Conservation (phyloP, 2,888 invertebrate genomes). For the Pseudolycoriella hygida region DNA sequence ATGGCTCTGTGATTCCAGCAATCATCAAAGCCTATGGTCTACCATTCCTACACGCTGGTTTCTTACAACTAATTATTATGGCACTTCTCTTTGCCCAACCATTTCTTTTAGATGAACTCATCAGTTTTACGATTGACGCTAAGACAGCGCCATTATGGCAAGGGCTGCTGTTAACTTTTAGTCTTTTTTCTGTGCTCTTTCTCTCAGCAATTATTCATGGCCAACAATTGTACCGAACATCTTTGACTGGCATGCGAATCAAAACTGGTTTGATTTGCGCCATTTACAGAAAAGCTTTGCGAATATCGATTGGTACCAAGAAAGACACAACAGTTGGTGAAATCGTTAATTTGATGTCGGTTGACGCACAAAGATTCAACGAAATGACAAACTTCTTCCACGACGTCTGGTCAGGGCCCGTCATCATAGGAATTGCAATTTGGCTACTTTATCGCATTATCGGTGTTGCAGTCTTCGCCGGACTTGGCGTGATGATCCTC, state of each 20-base stretch:
- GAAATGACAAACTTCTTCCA: conserved; percentile 15
- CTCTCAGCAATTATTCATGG: conserved; percentile 31
- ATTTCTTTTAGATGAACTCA: background rate
- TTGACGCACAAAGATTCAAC: conserved; percentile 18
- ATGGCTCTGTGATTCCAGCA: conserved; percentile 7
- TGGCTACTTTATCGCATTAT: conserved; percentile 15
- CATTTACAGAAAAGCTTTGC: conserved; percentile 29
- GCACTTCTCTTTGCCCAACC: background rate
- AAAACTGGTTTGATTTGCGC: conserved; percentile 30
- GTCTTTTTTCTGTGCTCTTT: conserved; percentile 30
- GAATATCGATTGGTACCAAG: conserved; percentile 14
- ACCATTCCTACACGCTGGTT: background rate
- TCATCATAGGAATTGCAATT: conserved; percentile 27
- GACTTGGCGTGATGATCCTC: conserved; percentile 34
- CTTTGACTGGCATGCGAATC: conserved; percentile 34
- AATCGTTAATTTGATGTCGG: conserved; percentile 21
- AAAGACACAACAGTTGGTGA: conserved; percentile 19
- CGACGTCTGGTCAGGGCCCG: conserved; percentile 20
- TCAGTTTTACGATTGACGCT: background rate
- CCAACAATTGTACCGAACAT: conserved; percentile 33
- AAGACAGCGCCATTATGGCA: conserved; percentile 26
- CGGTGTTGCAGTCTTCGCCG: conserved; percentile 31
- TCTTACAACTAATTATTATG: background rate
- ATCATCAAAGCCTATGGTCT: conserved; percentile 4
- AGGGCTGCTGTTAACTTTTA: conserved; percentile 31